Evolutionary conservation across 2,888 invertebrate species (phyloP).

Genomic region (Drosophila hamatofila): DNA sequence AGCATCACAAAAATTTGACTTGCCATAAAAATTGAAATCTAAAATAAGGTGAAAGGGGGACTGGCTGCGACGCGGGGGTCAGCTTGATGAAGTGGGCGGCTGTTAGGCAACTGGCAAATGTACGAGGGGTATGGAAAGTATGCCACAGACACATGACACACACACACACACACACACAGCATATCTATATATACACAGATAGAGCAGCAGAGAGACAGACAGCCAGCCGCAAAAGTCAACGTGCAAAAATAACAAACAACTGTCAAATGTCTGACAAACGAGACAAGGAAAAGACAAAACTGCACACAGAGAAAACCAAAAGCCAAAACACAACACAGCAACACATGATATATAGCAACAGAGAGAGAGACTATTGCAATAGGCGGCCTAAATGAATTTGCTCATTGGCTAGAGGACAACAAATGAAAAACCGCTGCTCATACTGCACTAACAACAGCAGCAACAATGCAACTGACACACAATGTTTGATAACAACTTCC

Average conservation of each 20-base stretch:
- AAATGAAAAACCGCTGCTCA: slow-evolving; percentile 41
- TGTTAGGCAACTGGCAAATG: slow-evolving; percentile 68
- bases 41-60: slow-evolving; percentile 51
- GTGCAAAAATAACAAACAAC: slow-evolving; percentile 82
- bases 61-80: not conserved
- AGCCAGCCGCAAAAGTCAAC: slow-evolving; percentile 69
- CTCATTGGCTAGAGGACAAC: slow-evolving; percentile 36
- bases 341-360: slow-evolving; percentile 43
- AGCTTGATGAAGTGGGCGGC: slow-evolving; percentile 66
- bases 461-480: slow-evolving; percentile 37
- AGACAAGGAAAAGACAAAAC: slow-evolving; percentile 81
- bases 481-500: slow-evolving; percentile 74
- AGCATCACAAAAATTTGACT: slow-evolving; percentile 77
- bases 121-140: slow-evolving; percentile 56
- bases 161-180: slow-evolving; percentile 22
- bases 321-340: slow-evolving; percentile 26
- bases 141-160: slow-evolving; percentile 68
- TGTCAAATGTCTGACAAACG: slow-evolving; percentile 82
- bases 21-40: slow-evolving; percentile 79
- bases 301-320: slow-evolving; percentile 47
- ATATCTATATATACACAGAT: not conserved
- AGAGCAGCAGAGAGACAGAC: slow-evolving; percentile 25
- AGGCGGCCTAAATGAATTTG: slow-evolving; percentile 57
- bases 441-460: slow-evolving; percentile 39
- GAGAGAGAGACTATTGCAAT: slow-evolving; percentile 23